Evolutionary conservation across 2,113 vertebrate genomes (phyloP).

Genomic region (Platycercus adscitus): DNA sequence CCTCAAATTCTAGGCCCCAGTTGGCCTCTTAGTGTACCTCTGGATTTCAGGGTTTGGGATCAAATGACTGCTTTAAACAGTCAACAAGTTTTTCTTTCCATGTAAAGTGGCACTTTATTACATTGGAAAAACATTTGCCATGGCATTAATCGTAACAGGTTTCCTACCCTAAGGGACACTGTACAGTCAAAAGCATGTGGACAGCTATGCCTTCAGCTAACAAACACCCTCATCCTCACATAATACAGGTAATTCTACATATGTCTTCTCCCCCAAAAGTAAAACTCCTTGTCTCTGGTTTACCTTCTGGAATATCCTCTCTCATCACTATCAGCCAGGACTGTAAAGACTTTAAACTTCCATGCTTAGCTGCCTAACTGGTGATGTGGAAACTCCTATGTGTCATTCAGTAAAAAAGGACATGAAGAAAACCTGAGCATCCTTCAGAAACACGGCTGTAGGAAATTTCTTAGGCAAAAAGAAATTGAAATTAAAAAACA

Average conservation of each 20-base stretch:
- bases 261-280: not conserved
- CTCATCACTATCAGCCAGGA: not conserved
- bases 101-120: not conserved
- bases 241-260: not conserved
- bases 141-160: not conserved
- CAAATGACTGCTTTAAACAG: not conserved
- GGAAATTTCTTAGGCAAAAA: not conserved
- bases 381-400: accelerated
- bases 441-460: not conserved
- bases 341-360: not conserved
- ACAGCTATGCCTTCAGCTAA: not conserved
- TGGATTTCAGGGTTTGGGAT: not conserved
- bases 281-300: not conserved
- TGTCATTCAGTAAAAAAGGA: not conserved
- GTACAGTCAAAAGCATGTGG: not conserved
- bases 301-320: not conserved
- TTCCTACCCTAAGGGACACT: not conserved
- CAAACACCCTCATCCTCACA: not conserved
- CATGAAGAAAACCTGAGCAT: not conserved
- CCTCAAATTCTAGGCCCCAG: not conserved
- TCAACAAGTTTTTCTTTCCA: not conserved
- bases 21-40: not conserved
- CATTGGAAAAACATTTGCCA: not conserved
- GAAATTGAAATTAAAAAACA: not conserved
- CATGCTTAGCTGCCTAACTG: not conserved